phyloP scores from a whole-genome alignment of 2,888 invertebrate species.

The Romanomermis culicivorax region DNA sequence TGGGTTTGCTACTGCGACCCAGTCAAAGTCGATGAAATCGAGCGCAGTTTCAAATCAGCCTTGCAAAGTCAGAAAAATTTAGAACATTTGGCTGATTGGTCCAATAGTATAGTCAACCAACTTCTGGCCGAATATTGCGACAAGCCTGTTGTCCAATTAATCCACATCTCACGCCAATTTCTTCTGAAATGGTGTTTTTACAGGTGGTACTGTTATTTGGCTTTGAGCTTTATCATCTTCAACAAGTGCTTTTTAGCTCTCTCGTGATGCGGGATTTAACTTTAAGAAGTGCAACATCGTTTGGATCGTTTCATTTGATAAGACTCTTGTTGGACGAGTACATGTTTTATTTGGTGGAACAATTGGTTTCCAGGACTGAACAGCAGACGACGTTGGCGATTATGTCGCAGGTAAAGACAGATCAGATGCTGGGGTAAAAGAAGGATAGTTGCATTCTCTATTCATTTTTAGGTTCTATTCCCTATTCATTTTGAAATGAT shows the following conservation, averaged over 20 bases:
- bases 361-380: slow-evolving; percentile 72
- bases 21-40: slow-evolving; percentile 56
- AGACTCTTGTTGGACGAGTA: slow-evolving; percentile 93
- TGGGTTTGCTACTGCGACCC: slow-evolving; percentile 94
- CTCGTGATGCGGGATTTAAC: slow-evolving; percentile 94
- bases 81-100: slow-evolving; percentile 94
- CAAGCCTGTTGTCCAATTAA: slow-evolving; percentile 39
- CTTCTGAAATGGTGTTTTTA: slow-evolving; percentile 97
- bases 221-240: slow-evolving; percentile 7
- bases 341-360: slow-evolving; percentile 94
- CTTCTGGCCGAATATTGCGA: slow-evolving; percentile 55
- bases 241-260: slow-evolving; percentile 47
- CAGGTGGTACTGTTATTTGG: slow-evolving; percentile 37
- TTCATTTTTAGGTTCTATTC: too few species aligned
- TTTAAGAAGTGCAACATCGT: slow-evolving; percentile 80
- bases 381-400: slow-evolving; percentile 83
- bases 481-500: too few species aligned
- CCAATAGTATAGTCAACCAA: slow-evolving; percentile 71
- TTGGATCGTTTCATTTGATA: slow-evolving; percentile 94
- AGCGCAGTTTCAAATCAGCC: slow-evolving; percentile 68
- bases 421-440: too few species aligned
- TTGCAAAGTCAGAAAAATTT: slow-evolving; percentile 58
- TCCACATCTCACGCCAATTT: slow-evolving; percentile 67
- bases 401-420: slow-evolving; percentile 44
- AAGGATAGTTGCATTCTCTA: too few species aligned